Evolutionary conservation across 2,888 invertebrate genomes (phyloP).

Genomic region (Imbricaverruca yamaguchii): DNA sequence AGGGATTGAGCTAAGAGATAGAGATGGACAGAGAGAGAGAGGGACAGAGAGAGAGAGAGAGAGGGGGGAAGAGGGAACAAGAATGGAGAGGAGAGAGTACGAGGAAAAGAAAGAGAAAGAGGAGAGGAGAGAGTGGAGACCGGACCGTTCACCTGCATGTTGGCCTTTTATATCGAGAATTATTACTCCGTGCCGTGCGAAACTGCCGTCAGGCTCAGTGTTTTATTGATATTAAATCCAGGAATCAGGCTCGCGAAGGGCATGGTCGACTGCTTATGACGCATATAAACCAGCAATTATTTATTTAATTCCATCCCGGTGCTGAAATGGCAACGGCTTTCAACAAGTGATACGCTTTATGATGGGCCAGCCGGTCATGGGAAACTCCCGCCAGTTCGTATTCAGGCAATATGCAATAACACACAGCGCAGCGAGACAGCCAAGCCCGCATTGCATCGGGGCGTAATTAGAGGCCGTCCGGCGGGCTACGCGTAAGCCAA

Average conservation of each 20-base stretch:
- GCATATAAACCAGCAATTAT: slow-evolving; percentile 18
- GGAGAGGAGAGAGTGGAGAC: not conserved
- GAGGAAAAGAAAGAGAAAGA: too few species aligned
- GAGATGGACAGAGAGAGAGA: not conserved
- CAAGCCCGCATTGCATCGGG: not conserved
- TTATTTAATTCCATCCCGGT: slow-evolving; percentile 11
- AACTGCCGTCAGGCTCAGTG: not conserved
- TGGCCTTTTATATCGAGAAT: slow-evolving; percentile 13
- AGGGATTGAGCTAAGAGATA: not conserved
- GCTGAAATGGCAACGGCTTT: slow-evolving; percentile 5
- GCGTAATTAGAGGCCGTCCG: not conserved
- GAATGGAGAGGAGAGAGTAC: too few species aligned
- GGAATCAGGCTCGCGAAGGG: not conserved
- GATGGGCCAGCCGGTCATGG: not conserved
- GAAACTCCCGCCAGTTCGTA: not conserved
- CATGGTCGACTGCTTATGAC: not conserved
- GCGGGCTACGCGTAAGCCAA: not conserved
- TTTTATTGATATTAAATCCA: slow-evolving; percentile 21
- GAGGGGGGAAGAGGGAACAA: too few species aligned
- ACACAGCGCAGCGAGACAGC: not conserved
- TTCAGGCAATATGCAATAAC: not conserved
- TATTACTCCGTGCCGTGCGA: not conserved
- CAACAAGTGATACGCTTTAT: slow-evolving; percentile 18
- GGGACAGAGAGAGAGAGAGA: not conserved
- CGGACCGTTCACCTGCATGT: not conserved